Evolutionary conservation across 2,888 invertebrate species (phyloP), one percentile per base, ranked within the genome.

Genomic region (Dasypolia templi): DNA sequence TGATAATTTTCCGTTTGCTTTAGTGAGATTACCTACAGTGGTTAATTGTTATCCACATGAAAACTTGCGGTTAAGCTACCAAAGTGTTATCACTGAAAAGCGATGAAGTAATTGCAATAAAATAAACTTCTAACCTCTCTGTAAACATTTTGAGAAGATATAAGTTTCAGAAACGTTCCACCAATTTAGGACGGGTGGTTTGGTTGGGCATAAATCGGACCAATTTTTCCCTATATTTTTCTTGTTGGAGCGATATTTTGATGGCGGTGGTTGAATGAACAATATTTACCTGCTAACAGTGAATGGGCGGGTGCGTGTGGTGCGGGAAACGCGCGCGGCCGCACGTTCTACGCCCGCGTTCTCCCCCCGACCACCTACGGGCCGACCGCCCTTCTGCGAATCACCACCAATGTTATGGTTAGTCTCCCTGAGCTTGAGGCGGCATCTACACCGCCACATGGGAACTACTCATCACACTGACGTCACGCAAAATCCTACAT

Each of bases 301-400:
- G 93, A 96, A 96, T 95, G 94, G 95, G 95, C 94, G 96, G 96
- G 91, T 95, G 95, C 90, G 95, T 95, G 94, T 95, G 95, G 94
- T 95, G 96, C 93, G 96, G 96, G 94, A 92, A 93, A 90, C 92
- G 94, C 93, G 95, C 92, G 95, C 95, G 95, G 92, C 94, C 93
- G 93, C 95, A 93, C 94, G 90, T 93, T 92, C 93, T 92, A 92
- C 95, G 95, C 95, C 95, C 95, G 94, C 96, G 94, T 91, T 94
- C 94, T 93, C 94, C 96, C 96, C 94, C 95, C 94, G 93, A 92
- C 96, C 96, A 94, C 96, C 94, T 93, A 93, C 94, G 96, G 96
- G 93, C 94, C 94, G 93, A 91, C 87, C 95, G 95, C 95, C 96
- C 94, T 95, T 94, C 96, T 96, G 92, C 66, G 82, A 59, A 83